phyloP scores from a whole-genome alignment of 2,113 vertebrate species.

The Pelecanoides urinatrix region DNA sequence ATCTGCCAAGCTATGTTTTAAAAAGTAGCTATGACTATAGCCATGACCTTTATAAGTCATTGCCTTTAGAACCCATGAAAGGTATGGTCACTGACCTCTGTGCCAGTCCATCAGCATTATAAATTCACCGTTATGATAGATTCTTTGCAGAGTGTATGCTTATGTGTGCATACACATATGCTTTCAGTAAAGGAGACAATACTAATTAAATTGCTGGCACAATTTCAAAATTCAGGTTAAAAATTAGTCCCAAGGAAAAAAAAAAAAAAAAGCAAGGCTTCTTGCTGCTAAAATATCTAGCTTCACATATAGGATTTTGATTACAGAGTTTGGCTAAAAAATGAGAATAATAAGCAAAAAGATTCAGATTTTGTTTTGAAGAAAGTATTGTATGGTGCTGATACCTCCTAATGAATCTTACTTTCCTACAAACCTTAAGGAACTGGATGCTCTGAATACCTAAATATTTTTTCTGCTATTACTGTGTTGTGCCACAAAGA shows the following conservation, averaged over 20 bases:
- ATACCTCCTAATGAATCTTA: neutral
- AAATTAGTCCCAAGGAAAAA: neutral
- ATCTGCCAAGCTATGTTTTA: neutral
- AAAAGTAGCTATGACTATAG: neutral
- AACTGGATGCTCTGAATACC: neutral
- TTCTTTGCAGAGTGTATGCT: neutral
- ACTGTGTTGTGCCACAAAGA: neutral
- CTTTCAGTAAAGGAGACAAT: neutral
- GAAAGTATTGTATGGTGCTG: neutral
- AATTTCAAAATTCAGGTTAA: neutral
- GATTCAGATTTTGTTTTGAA: neutral
- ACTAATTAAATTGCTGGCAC: neutral
- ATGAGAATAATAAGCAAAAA: neutral
- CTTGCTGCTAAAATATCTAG: neutral
- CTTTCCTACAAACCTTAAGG: neutral
- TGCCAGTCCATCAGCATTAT: neutral
- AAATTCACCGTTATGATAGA: neutral
- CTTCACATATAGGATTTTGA: neutral
- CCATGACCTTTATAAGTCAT: too few relatives aligned
- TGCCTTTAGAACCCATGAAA: neutral
- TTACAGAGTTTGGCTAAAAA: neutral
- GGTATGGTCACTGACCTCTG: neutral
- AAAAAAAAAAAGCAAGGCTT: rapidly evolving
- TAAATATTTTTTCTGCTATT: neutral
- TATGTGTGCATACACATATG: rapidly evolving